Evolutionary conservation across 2,888 invertebrate species (phyloP).

Genomic region (Chorisops tibialis): DNA sequence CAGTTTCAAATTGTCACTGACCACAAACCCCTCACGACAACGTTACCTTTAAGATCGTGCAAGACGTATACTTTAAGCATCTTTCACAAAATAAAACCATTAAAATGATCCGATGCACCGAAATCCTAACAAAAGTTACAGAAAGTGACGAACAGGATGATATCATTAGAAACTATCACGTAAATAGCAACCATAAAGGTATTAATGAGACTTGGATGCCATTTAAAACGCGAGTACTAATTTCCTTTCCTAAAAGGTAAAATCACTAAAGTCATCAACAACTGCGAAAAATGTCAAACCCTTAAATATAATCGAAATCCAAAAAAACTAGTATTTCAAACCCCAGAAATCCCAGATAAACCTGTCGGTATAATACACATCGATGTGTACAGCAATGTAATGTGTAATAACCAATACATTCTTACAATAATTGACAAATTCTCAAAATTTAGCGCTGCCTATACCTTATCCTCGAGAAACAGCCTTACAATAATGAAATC

Average conservation of each 20-base stretch:
- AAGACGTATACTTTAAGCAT: conserved; percentile 19
- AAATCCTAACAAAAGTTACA: no score
- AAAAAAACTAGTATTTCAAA: conserved; percentile 24
- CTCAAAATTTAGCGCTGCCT: no score
- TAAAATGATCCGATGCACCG: conserved; percentile 12
- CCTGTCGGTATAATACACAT: conserved; percentile 14
- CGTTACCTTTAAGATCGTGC: no score
- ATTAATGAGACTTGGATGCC: conserved; percentile 18
- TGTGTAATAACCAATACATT: conserved; percentile 11
- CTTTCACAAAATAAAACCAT: conserved; percentile 5
- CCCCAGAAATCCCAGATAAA: conserved; percentile 14
- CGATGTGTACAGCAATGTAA: conserved; percentile 7
- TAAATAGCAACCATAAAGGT: conserved; percentile 7
- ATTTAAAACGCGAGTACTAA: conserved; percentile 22
- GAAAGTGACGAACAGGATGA: conserved; percentile 5
- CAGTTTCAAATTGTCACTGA: no score
- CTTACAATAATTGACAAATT: background rate
- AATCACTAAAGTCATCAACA: conserved; percentile 22
- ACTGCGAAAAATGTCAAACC: conserved; percentile 20
- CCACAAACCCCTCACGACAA: no score
- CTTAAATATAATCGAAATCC: conserved; percentile 28
- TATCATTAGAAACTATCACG: background rate
- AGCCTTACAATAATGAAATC: no score
- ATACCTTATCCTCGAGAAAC: no score
- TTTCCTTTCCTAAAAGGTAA: conserved; percentile 25